Base-by-base conservation (phyloP, 2,797 vertebrate species). In the Calcarius lapponicus region DNA sequence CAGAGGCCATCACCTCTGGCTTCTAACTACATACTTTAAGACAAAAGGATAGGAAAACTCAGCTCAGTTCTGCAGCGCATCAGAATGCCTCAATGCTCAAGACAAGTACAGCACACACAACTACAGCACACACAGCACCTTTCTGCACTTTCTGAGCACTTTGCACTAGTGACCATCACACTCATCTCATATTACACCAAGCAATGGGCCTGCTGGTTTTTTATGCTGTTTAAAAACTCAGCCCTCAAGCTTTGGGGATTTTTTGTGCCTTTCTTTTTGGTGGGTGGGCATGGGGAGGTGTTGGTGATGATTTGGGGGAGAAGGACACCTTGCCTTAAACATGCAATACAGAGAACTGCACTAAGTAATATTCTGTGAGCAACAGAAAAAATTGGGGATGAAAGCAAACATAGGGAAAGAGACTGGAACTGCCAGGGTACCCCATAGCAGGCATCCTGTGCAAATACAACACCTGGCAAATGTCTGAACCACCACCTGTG, bases 41-140 rank as follows among this genome's bases (percentile, higher is more conserved):
- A 22, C 15, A 67, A 57, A 36, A 86, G 24, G 10, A 28, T 4
- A 61, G 42, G 16, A 64, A 62, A 86, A 48, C 19, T 15, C 22
- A 54, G 4, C 22, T 71, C n/a, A 60, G 20, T 42, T 48, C n/a
- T 40, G 9, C 20, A 32, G 17, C 9, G 7, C 31, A 57, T 16
- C 34, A 80, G 66, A 71, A 36, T 5, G 11, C 10, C 43, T 60
- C 67, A 56, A 7, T 15, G 28, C 6, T 31, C 29, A 32, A 28
- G 43, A 31, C 11, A 61, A 73, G 36, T 2, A 10, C 25, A 60
- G 6, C 5, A 26, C 29, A 16, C 3, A 13, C 28, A 69, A 16
- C 36, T 2, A 10, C 25, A 60, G 6, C 5, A 26, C 29, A 16
- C 3, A 13, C 28, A 69, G 13, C 36, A 2, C 2, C 0, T 76